These are phyloP conservation scores for Campoletis sonorensis DNA, from an alignment of 1,140 invertebrate genomes.

Conservation along the genomic window DNA sequence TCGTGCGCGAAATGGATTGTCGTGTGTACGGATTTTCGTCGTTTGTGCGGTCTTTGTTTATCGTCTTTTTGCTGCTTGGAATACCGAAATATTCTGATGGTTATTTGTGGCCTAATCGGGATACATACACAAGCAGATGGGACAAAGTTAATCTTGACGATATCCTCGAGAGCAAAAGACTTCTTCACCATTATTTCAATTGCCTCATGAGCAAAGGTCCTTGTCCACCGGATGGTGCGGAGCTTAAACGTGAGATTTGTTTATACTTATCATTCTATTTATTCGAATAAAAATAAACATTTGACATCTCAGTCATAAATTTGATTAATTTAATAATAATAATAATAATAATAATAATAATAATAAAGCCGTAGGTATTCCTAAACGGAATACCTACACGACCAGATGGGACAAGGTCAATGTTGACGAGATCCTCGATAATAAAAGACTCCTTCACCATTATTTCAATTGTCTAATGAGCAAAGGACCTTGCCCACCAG, in stretches of 20 bases:
- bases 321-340: too few species aligned
- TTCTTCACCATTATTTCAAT: conserved; percentile 79
- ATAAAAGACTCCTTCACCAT: conserved; percentile 77
- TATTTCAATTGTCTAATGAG: conserved; percentile 79
- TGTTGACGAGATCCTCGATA: conserved; percentile 77
- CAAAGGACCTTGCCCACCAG: conserved; percentile 77
- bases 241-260: conserved; percentile 77
- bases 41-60: conserved; percentile 45
- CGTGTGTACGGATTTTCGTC: conserved; percentile 33
- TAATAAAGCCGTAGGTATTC: conserved; percentile 4
- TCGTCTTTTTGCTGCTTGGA: conserved; percentile 29
- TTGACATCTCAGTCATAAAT: too few species aligned
- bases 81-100: conserved; percentile 34
- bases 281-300: not conserved
- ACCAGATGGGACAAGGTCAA: conserved; percentile 78
- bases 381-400: conserved; percentile 56
- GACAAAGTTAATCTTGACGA: conserved; percentile 79
- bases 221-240: conserved; percentile 79
- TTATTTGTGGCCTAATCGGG: conserved; percentile 51
- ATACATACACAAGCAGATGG: conserved; percentile 70
- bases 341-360: too few species aligned
- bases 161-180: conserved; percentile 77
- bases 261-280: not conserved
- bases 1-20: conserved; percentile 52
- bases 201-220: conserved; percentile 77